phyloP scores from a whole-genome alignment of 2,797 vertebrate genomes.

The Megalops cyprinoides region DNA sequence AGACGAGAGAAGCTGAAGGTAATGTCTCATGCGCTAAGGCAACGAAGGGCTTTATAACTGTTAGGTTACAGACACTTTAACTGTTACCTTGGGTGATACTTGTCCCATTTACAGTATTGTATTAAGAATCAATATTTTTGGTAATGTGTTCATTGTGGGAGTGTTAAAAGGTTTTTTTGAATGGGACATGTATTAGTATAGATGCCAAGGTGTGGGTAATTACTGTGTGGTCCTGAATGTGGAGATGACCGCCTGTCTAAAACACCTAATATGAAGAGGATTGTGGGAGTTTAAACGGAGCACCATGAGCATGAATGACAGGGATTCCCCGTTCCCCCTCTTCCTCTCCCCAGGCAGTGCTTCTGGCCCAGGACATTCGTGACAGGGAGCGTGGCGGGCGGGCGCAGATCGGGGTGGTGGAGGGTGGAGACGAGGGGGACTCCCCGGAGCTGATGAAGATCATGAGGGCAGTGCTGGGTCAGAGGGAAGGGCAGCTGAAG shows the following conservation, averaged over 20 bases:
- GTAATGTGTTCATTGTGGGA: too few relatives aligned
- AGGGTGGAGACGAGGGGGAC: conserved; percentile 72
- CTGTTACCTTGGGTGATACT: neutral
- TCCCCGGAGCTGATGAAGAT: conserved; percentile 82
- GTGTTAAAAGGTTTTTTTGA: too few relatives aligned
- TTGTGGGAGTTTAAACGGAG: neutral
- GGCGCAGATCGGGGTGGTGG: conserved; percentile 80
- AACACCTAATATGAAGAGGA: neutral
- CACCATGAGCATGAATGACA: neutral
- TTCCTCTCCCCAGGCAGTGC: conserved; percentile 59
- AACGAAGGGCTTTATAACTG: neutral
- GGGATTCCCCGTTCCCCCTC: neutral
- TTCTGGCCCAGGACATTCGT: conserved; percentile 86
- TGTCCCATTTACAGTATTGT: too few relatives aligned
- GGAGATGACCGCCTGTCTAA: neutral
- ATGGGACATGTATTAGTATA: too few relatives aligned
- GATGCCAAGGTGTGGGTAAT: too few relatives aligned
- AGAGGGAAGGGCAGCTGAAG: conserved; percentile 65
- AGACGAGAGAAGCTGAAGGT: conserved; percentile 85
- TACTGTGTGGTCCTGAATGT: too few relatives aligned
- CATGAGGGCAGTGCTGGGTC: conserved; percentile 81
- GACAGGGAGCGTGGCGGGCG: conserved; percentile 86
- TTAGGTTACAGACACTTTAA: too few relatives aligned
- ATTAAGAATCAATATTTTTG: too few relatives aligned
- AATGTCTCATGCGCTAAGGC: conserved; percentile 36